These are phyloP conservation scores for Pangasianodon hypophthalmus DNA, from an alignment of 2,113 vertebrate species.

Conservation along the genomic window DNA sequence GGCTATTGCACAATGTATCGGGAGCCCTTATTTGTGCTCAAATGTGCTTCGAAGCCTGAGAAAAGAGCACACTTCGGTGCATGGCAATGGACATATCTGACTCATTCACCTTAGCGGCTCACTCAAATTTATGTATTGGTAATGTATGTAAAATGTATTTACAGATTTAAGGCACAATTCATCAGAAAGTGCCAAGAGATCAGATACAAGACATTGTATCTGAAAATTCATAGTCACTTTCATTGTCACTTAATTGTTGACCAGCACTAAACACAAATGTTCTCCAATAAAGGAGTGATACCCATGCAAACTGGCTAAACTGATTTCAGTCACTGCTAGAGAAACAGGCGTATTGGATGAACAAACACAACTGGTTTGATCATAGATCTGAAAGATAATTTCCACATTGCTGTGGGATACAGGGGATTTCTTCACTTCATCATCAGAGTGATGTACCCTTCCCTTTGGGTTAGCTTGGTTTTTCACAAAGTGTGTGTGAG, in stretches of 20 bases:
- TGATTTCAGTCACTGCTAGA: background rate
- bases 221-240: background rate
- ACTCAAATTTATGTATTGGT: background rate
- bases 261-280: background rate
- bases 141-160: too few species aligned
- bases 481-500: background rate
- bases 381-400: background rate
- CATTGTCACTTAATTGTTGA: background rate
- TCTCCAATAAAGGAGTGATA: background rate
- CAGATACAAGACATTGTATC: background rate
- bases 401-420: background rate
- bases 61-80: background rate
- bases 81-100: too few species aligned
- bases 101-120: too few species aligned
- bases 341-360: background rate
- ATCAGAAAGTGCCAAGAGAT: background rate
- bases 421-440: background rate
- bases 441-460: background rate
- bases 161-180: background rate
- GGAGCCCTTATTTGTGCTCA: background rate
- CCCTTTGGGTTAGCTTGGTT: background rate
- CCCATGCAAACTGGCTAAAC: background rate
- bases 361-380: background rate
- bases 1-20: background rate
- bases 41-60: background rate